Conservation (phyloP, 2,797 vertebrate genomes). For the Thripadectes ignobilis region DNA sequence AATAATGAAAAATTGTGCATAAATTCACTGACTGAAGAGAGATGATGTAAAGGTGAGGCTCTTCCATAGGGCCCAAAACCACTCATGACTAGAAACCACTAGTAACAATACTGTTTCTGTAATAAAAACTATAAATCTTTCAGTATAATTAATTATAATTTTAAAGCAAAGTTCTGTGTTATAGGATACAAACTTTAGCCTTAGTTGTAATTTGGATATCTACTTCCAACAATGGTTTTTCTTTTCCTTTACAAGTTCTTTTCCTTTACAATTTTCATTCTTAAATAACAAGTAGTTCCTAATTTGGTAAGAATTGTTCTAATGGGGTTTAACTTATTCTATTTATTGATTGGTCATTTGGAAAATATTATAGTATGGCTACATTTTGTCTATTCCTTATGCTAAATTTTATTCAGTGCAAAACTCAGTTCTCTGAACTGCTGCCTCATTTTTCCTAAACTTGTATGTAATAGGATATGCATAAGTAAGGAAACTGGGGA, state of each 20-base stretch:
- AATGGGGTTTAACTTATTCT: not conserved
- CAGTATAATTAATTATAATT: not conserved
- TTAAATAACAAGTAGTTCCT: not conserved
- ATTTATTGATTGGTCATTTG: not conserved
- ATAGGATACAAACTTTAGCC: not conserved
- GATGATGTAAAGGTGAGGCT: not conserved
- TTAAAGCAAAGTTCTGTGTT: not conserved
- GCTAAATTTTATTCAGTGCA: not conserved
- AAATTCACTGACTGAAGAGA: not conserved
- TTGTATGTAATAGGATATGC: not conserved
- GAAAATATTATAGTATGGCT: not conserved
- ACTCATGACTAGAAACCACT: not conserved
- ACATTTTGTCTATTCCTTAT: not conserved
- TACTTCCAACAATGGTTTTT: not conserved
- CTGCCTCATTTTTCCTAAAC: not conserved
- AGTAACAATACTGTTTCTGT: not conserved
- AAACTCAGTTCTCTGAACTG: not conserved
- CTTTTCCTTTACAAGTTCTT: not conserved
- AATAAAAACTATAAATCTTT: not conserved
- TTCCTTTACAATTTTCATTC: not conserved
- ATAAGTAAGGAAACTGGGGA: not conserved
- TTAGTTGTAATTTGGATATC: not conserved
- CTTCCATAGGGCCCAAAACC: not conserved
- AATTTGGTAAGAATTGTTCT: not conserved
- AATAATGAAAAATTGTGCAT: not conserved